Evolutionary conservation across 2,888 invertebrate species (phyloP).

Genomic region (Toxonevra muliebris): DNA sequence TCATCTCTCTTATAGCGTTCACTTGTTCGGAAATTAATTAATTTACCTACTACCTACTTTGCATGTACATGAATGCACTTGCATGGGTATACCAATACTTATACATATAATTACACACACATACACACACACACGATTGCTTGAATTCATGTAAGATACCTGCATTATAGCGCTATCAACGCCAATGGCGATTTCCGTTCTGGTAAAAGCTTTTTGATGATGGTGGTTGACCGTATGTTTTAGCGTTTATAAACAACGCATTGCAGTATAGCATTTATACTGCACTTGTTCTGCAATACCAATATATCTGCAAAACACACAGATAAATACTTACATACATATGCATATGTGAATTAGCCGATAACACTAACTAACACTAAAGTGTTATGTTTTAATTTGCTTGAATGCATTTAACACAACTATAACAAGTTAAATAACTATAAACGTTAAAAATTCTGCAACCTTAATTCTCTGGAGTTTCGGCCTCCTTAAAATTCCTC

Average conservation of each 20-base stretch:
- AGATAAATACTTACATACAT: too few relatives aligned
- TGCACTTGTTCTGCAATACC: too few relatives aligned
- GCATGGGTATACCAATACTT: background rate
- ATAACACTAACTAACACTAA: background rate
- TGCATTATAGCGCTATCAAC: constrained; percentile 3
- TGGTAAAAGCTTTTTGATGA: too few relatives aligned
- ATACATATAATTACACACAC: constrained; percentile 1
- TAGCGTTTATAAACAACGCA: too few relatives aligned
- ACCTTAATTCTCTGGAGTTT: too few relatives aligned
- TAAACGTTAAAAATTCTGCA: too few relatives aligned
- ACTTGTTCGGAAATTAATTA: constrained; percentile 34
- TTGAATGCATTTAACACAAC: background rate
- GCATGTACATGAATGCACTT: background rate
- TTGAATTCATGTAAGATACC: background rate
- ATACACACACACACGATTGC: background rate
- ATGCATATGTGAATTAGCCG: background rate
- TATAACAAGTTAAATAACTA: too few relatives aligned
- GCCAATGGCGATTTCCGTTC: too few relatives aligned
- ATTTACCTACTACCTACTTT: constrained; percentile 32
- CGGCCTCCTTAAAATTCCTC: too few relatives aligned
- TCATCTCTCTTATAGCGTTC: constrained; percentile 27
- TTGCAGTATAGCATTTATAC: too few relatives aligned
- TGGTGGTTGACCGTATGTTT: too few relatives aligned
- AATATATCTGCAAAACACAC: too few relatives aligned
- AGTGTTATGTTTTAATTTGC: constrained; percentile 6